Evolutionary conservation across 2,797 vertebrate genomes (phyloP).

Genomic region (Myotis planiceps): DNA sequence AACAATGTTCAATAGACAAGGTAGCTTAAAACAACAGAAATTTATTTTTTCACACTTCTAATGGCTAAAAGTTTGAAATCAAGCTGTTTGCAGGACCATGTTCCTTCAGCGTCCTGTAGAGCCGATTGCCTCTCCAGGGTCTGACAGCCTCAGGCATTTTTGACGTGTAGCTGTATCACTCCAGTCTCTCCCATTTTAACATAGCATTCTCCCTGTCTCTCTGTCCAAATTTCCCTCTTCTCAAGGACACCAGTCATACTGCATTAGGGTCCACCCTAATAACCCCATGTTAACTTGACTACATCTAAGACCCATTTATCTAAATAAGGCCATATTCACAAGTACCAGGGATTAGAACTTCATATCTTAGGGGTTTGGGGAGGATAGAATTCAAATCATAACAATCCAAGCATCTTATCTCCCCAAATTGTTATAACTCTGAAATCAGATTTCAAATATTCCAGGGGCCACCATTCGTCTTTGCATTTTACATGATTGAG

Average conservation of each 20-base stretch:
- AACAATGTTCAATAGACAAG: neutral
- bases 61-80: neutral
- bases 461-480: neutral
- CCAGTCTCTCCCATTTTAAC: neutral
- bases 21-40: neutral
- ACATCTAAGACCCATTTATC: neutral
- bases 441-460: neutral
- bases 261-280: neutral
- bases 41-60: too few relatives aligned
- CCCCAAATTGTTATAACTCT: neutral
- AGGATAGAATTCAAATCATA: neutral
- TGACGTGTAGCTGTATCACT: too few relatives aligned
- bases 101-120: neutral
- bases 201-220: neutral
- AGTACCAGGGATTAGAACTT: neutral
- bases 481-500: neutral
- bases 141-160: neutral
- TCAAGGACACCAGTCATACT: neutral
- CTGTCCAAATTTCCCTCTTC: neutral
- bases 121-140: neutral
- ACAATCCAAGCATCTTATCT: neutral
- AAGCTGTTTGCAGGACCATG: neutral
- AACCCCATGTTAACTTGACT: too few relatives aligned
- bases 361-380: neutral
- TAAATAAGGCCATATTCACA: neutral